These are phyloP conservation scores for Lucilia sericata DNA, from an alignment of 1,140 invertebrate species.

Conservation along the genomic window DNA sequence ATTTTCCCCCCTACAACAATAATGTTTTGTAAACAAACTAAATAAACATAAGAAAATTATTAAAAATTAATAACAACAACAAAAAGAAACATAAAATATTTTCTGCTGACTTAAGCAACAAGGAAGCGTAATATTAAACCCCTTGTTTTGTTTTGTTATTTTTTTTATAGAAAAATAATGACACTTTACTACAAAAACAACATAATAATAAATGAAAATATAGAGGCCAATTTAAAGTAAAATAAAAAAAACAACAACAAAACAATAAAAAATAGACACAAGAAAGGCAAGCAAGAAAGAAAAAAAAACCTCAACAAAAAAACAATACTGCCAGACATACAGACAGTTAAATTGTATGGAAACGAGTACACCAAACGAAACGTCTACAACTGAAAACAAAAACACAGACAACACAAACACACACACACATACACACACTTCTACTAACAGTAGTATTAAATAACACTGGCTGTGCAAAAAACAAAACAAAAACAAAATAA, in stretches of 20 bases:
- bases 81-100: background rate
- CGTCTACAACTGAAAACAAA: background rate
- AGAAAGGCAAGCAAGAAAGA: background rate
- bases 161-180: background rate
- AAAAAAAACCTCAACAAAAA: background rate
- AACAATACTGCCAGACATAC: background rate
- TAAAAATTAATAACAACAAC: background rate
- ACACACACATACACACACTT: background rate
- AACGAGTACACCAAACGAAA: slow-evolving; percentile 8
- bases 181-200: background rate
- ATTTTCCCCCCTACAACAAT: background rate
- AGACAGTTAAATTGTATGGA: slow-evolving; percentile 16
- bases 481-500: background rate
- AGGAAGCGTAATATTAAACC: slow-evolving; percentile 38
- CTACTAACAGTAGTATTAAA: background rate
- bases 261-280: background rate
- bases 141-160: background rate
- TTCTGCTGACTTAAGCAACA: slow-evolving; percentile 34
- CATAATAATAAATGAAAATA: background rate
- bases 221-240: background rate
- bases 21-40: slow-evolving; percentile 7
- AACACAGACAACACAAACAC: background rate
- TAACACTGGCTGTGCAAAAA: background rate
- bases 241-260: background rate
- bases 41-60: background rate